Evolutionary conservation across 1,140 invertebrate species (phyloP).

Genomic region (Chymomyza costata): DNA sequence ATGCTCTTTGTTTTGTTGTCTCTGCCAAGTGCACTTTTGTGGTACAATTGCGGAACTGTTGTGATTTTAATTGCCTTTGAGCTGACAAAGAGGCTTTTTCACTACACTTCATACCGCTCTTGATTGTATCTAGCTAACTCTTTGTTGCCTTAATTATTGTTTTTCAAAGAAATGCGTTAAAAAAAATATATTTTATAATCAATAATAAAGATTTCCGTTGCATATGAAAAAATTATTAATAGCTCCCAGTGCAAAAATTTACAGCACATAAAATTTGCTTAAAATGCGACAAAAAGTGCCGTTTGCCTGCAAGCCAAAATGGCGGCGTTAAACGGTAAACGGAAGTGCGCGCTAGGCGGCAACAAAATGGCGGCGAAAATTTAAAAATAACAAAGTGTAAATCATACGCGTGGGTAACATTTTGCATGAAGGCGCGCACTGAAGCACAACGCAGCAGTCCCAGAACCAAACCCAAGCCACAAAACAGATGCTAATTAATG

Average conservation of each 20-base stretch:
- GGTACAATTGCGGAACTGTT: slow-evolving; percentile 44
- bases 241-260: slow-evolving; percentile 33
- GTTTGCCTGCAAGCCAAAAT: not conserved
- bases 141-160: too few relatives aligned
- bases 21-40: slow-evolving; percentile 54
- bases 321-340: slow-evolving; percentile 2
- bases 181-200: slow-evolving; percentile 20
- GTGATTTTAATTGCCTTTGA: slow-evolving; percentile 59
- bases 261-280: slow-evolving; percentile 42
- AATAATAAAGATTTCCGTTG: slow-evolving; percentile 27
- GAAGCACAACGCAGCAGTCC: slow-evolving; percentile 50
- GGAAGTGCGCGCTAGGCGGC: slow-evolving; percentile 37
- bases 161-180: slow-evolving; percentile 6
- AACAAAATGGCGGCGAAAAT: slow-evolving; percentile 55
- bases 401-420: slow-evolving; percentile 58
- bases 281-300: slow-evolving; percentile 19
- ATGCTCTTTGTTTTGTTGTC: slow-evolving; percentile 2
- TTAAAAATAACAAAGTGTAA: slow-evolving; percentile 73
- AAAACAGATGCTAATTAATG: slow-evolving; percentile 70
- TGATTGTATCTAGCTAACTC: not conserved
- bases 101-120: not conserved
- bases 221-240: too few relatives aligned
- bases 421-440: slow-evolving; percentile 30
- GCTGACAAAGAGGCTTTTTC: slow-evolving; percentile 33
- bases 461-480: slow-evolving; percentile 24